Conservation (phyloP, 1,140 invertebrate species). For the Drosophila gunungcola region DNA sequence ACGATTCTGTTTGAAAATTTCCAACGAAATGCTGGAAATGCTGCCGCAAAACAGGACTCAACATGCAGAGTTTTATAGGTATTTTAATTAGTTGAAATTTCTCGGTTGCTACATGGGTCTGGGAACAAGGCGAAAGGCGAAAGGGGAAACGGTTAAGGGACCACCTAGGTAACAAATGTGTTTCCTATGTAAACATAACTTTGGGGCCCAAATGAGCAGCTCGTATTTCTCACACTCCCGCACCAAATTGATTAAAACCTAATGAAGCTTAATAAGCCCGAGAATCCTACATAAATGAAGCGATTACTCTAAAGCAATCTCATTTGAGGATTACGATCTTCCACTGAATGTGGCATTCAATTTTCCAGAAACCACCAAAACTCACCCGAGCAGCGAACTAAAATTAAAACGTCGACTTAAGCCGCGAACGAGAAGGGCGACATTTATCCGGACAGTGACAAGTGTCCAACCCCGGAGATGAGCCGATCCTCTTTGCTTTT, state of each 20-base stretch:
- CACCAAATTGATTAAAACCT: constrained; percentile 65
- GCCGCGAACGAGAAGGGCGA: constrained; percentile 49
- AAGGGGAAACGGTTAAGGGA: constrained; percentile 16
- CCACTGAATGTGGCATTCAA: constrained; percentile 55
- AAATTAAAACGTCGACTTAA: constrained; percentile 84
- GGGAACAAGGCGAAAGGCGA: constrained; percentile 10
- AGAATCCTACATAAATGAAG: constrained; percentile 74
- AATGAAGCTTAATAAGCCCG: constrained; percentile 78
- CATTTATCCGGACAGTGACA: constrained; percentile 79
- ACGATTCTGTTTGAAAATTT: constrained; percentile 62
- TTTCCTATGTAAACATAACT: constrained; percentile 49
- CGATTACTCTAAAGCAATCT: constrained; percentile 61
- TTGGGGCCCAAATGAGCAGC: constrained; percentile 50
- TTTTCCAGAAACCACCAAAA: constrained; percentile 47
- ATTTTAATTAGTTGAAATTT: constrained; percentile 79
- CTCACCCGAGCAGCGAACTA: constrained; percentile 24
- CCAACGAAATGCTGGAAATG: constrained; percentile 72
- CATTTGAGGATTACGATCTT: constrained; percentile 65
- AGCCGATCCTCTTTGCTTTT: constrained; percentile 16
- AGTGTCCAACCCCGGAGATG: constrained; percentile 53
- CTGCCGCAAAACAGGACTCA: constrained; percentile 66
- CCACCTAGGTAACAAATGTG: constrained; percentile 56
- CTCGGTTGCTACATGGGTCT: constrained; percentile 16
- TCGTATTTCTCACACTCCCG: constrained; percentile 1
- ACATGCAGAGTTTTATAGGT: constrained; percentile 72